Percentiles rank a stretch among this genome's conserved stretches.
phyloP scores from a whole-genome alignment of 2,888 invertebrate species.

The Pinctada fucata region DNA sequence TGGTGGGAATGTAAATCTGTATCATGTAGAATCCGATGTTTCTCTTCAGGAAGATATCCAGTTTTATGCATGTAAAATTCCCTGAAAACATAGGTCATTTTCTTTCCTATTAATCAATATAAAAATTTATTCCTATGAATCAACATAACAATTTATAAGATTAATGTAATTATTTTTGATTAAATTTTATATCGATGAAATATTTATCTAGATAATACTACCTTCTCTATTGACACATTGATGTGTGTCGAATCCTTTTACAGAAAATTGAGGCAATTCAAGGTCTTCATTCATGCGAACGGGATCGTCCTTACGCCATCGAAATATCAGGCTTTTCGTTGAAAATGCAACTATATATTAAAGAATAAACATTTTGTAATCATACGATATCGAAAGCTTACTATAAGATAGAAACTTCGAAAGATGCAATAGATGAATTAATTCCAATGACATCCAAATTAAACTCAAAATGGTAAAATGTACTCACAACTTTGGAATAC shows the following conservation, averaged over 20 bases:
- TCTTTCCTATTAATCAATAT: neutral
- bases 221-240: slow-evolving; percentile 38
- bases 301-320: slow-evolving; percentile 52
- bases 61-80: slow-evolving; percentile 61
- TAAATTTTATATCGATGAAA: neutral
- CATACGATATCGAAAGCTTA: too few species aligned
- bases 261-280: slow-evolving; percentile 61
- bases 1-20: slow-evolving; percentile 67
- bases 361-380: too few species aligned
- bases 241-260: slow-evolving; percentile 37
- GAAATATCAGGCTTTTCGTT: slow-evolving; percentile 53
- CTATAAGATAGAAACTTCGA: too few species aligned
- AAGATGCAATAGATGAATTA: too few species aligned
- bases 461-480: neutral
- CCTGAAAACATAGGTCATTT: slow-evolving; percentile 29
- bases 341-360: slow-evolving; percentile 56
- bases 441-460: too few species aligned
- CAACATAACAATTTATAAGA: too few species aligned
- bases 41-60: slow-evolving; percentile 56
- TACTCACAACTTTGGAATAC: slow-evolving; percentile 99
- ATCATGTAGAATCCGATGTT: slow-evolving; percentile 70
- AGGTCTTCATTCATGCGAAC: slow-evolving; percentile 46
- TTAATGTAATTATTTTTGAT: too few species aligned
- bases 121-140: too few species aligned
- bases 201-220: neutral